Evolutionary conservation across 2,888 invertebrate genomes (phyloP), one percentile per base, ranked within the genome.

Genomic region (Drosophila kuntzei): DNA sequence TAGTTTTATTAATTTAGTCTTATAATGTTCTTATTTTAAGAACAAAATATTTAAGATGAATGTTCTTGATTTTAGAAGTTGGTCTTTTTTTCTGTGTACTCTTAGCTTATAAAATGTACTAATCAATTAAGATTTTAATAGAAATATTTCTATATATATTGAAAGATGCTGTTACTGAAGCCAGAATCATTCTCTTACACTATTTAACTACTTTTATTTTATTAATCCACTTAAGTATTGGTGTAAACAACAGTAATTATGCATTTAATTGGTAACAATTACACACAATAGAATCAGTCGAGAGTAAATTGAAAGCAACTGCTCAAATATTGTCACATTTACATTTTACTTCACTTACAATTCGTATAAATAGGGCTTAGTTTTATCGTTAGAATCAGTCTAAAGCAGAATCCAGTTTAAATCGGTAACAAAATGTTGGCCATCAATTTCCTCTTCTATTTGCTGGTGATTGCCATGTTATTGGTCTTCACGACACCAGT

Each of bases 401-500:
- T 29, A 16, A 41, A 41, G 9, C 29, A 16, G 41, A 41, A 20
- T 7, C 18, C 41, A 41, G 16, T 16, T 14, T 7, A 39, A 36
- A 34, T 18, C 43, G 29, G 11, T 29, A 11, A n/a, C 7, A 69
- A 57, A 18, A 69, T 70, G 69, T n/a, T 60, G 29, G 46, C 60
- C 12, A 36, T 37, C n/a, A 70, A 46, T 27, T 36, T 65, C 22
- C 55, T 70, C 37, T 18, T 65, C 43, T 53, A 46, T 16, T 11
- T 70, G 25, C 2, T 70, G 54, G 29, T 66, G 55, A 39, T 65
- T 2, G 16, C 46, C 37, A 34, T 66, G 16, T 18, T 70, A 14
- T 27, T 70, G 50, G 37, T 70, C 36, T 60, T 70, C 55, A 51
- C 49, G 0, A 29, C 69, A 11, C 69, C 69, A 14, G 50, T 49